A percentile compares a stretch with the other conserved stretches of the same genome.
phyloP scores from a whole-genome alignment of 1,140 invertebrate species.

The Tetraneura akinire region DNA sequence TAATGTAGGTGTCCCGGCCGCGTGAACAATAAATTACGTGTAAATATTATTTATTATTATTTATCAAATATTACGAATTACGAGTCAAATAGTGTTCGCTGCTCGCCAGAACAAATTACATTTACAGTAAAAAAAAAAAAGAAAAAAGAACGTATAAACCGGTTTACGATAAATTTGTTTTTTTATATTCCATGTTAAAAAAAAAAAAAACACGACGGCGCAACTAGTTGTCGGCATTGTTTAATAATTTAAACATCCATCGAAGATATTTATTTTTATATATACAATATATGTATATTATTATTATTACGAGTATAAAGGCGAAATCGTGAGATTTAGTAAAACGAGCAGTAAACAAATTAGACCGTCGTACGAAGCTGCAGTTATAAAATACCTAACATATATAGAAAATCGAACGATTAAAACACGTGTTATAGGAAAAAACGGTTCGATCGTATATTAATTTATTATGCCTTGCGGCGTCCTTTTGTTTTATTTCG shows the following conservation, averaged over 20 bases:
- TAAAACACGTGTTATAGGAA: too few relatives aligned
- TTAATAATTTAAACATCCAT: not conserved
- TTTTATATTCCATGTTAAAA: not conserved
- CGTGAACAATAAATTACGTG: constrained; percentile 7
- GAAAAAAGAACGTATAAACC: constrained; percentile 2
- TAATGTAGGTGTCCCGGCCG: not conserved
- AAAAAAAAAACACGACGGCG: not conserved
- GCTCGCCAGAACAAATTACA: not conserved
- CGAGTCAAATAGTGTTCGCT: constrained; percentile 15
- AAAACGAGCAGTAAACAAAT: too few relatives aligned
- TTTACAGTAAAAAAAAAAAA: not conserved
- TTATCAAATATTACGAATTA: constrained; percentile 40
- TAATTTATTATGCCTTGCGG: too few relatives aligned
- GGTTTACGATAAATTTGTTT: constrained; percentile 23
- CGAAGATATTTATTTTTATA: not conserved
- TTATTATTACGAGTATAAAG: too few relatives aligned
- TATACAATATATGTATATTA: too few relatives aligned
- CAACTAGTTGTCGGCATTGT: not conserved
- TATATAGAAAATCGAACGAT: too few relatives aligned
- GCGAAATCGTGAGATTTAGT: constrained; percentile 5
- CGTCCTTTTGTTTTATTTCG: too few relatives aligned
- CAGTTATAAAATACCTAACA: too few relatives aligned
- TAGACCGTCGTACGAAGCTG: too few relatives aligned
- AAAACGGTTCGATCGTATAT: too few relatives aligned
- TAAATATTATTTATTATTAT: constrained; percentile 31